phyloP scores from a whole-genome alignment of 23 tunicate genomes.

The Oikopleura vanhoeffeni region DNA sequence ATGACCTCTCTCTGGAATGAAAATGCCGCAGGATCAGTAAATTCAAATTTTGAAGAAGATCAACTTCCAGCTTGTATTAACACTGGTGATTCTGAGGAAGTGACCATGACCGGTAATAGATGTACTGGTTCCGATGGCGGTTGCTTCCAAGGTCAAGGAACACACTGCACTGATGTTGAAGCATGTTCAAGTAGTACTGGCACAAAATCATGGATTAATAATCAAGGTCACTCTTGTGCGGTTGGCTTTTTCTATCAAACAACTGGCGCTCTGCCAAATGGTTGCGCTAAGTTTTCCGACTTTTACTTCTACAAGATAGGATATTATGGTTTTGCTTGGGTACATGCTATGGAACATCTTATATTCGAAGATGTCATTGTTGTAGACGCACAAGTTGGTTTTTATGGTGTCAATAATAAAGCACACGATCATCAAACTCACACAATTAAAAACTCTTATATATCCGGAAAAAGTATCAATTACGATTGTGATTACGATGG shows the following conservation, averaged over 20 bases:
- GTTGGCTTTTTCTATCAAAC: background rate
- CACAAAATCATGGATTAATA: background rate
- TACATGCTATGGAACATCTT: background rate
- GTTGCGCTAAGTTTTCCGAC: background rate
- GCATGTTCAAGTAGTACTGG: background rate
- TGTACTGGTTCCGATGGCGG: conserved; percentile 11
- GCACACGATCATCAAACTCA: background rate
- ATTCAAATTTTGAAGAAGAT: background rate
- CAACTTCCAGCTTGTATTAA: background rate
- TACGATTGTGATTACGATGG: background rate
- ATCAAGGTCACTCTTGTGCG: conserved; percentile 11
- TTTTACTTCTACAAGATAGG: conserved; percentile 5
- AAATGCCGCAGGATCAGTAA: background rate
- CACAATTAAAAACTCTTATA: background rate
- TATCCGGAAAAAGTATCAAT: background rate
- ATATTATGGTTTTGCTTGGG: background rate
- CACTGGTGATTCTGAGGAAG: background rate
- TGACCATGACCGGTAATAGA: background rate
- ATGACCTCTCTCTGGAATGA: background rate
- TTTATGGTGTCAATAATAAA: background rate
- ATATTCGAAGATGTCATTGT: background rate
- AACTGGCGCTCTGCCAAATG: too few relatives aligned
- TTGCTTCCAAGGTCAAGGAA: background rate
- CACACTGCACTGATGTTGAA: background rate
- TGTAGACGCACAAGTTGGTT: conserved; percentile 5